A percentile compares a stretch with the other conserved stretches of the same genome.
These are phyloP conservation scores for Drosophila ambigua DNA, from an alignment of 1,140 invertebrate genomes.

Conservation along the genomic window DNA sequence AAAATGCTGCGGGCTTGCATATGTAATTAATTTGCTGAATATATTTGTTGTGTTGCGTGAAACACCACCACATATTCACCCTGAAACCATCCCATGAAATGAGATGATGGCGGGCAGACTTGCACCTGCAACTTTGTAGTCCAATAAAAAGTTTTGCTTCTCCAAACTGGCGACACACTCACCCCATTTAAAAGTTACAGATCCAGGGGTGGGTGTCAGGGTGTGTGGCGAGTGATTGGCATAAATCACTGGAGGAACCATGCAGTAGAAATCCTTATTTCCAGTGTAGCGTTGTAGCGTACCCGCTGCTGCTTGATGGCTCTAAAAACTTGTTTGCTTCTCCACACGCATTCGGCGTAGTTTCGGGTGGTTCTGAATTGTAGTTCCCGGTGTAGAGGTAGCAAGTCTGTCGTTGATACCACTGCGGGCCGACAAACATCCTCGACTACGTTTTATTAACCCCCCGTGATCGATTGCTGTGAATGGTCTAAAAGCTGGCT, in stretches of 20 bases:
- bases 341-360: constrained; percentile 15
- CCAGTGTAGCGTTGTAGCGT: neutral
- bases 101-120: neutral
- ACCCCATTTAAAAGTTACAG: no score
- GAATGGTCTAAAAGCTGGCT: no score
- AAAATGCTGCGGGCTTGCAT: no score
- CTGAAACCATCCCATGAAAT: no score
- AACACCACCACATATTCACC: no score
- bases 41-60: no score
- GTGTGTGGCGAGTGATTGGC: constrained; percentile 11
- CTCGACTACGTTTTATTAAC: no score
- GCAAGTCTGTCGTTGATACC: no score
- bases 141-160: neutral
- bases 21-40: no score
- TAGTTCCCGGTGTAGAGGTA: constrained; percentile 6
- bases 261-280: constrained; percentile 18
- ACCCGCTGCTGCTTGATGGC: constrained; percentile 9
- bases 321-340: constrained; percentile 21
- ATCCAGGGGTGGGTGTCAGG: neutral
- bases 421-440: no score
- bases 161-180: no score
- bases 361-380: constrained; percentile 19
- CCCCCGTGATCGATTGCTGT: neutral
- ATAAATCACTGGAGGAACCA: constrained; percentile 15
- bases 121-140: neutral